Evolutionary conservation across 2,888 invertebrate species (phyloP), one percentile per base, ranked within the genome.

Genomic region (Pseudeuparius sepicola): DNA sequence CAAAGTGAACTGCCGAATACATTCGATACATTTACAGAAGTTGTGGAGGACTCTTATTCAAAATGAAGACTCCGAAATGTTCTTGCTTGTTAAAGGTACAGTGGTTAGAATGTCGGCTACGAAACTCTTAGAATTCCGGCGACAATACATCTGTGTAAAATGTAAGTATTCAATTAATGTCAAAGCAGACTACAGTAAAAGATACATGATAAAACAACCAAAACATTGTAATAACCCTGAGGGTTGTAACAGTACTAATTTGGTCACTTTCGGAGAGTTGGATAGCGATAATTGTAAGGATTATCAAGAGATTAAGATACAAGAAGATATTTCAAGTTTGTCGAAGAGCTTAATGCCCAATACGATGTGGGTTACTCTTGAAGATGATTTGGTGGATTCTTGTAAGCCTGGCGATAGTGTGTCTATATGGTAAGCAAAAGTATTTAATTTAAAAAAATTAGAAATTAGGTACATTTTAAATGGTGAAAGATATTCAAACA

Each of bases 401-500:
- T 88, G 88, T 56, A 85, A 86, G 60, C 88, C 90, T 32, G 92
- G 92, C 1, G 89, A 92, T 67, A 83, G 85, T 66, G 73, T 90
- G 10, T 74, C 78, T 43, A 73, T 90, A 43, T 81, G 83, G 89
- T 88, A 63, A 56, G 59, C 41, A 30, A 28, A 34, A 27, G 16
- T n/a, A 20, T 39, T 20, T 27, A 13, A 37, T n/a, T n/a, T n/a
- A n/a, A n/a, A n/a, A n/a, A n/a, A n/a, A n/a, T n/a, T n/a, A n/a
- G n/a, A n/a, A n/a, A n/a, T n/a, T n/a, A n/a, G n/a, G n/a, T n/a
- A n/a, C n/a, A n/a, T n/a, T n/a, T n/a, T n/a, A n/a, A n/a, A n/a
- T n/a, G n/a, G n/a, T n/a, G n/a, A n/a, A n/a, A n/a, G n/a, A n/a
- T n/a, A n/a, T n/a, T n/a, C n/a, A n/a, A n/a, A n/a, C n/a, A n/a